Evolutionary conservation across 2,113 vertebrate genomes (phyloP).

Genomic region (Pristiophorus japonicus): DNA sequence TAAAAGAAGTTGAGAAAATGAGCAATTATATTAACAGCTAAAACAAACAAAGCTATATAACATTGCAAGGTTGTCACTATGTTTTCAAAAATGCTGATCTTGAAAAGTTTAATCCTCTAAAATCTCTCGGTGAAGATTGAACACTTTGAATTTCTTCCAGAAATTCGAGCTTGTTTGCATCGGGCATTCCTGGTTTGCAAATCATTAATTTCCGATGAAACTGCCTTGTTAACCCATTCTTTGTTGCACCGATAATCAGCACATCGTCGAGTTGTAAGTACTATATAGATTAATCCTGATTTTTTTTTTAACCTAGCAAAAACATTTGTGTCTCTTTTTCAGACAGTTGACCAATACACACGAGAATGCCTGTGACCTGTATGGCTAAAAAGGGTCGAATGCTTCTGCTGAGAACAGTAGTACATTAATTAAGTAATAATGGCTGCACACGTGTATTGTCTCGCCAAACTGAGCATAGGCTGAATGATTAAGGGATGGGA

Average conservation of each 20-base stretch:
- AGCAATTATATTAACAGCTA: not conserved
- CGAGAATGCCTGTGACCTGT: constrained; percentile 15
- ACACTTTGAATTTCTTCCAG: not conserved
- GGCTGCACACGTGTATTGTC: constrained; percentile 24
- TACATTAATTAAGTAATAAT: constrained; percentile 37
- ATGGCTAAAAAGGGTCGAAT: constrained; percentile 26
- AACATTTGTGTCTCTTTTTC: not conserved
- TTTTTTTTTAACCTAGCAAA: constrained; percentile 14
- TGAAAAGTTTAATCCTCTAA: not conserved
- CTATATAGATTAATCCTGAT: constrained; percentile 7
- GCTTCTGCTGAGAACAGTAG: constrained; percentile 27
- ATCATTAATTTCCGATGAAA: not conserved
- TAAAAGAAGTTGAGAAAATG: not conserved
- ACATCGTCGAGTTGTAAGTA: constrained; percentile 5
- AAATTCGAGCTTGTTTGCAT: not conserved
- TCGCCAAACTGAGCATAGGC: constrained; percentile 21
- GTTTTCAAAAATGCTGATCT: not conserved
- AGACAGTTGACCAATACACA: constrained; percentile 29
- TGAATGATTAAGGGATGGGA: constrained; percentile 26
- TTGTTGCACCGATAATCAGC: not conserved
- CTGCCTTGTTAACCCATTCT: constrained; percentile 28
- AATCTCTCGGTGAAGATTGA: not conserved
- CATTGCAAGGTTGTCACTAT: not conserved
- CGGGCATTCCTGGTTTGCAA: not conserved
- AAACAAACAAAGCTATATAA: not conserved